A percentile compares a stretch with the other conserved stretches of the same genome.
phyloP scores from a whole-genome alignment of 2,888 invertebrate genomes.

The Zelleria hepariella region DNA sequence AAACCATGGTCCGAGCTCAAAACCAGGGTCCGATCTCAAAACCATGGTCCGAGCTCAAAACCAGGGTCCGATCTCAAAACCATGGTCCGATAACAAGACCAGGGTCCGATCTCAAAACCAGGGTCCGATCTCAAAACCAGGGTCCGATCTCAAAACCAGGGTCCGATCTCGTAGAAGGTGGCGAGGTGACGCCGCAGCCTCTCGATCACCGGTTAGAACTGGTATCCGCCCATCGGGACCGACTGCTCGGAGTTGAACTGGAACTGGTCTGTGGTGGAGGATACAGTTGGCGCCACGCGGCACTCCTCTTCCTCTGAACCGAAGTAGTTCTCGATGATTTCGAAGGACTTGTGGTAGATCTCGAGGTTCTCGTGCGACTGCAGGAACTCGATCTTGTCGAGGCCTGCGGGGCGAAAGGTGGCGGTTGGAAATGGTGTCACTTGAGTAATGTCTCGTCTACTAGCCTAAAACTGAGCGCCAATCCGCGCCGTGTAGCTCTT shows the following conservation, averaged over 20 bases:
- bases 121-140: background rate
- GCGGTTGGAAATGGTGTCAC: background rate
- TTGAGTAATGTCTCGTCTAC: too few relatives aligned
- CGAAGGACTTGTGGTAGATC: constrained; percentile 96
- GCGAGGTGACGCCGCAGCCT: background rate
- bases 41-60: background rate
- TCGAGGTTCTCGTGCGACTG: constrained; percentile 98
- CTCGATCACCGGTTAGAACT: constrained; percentile 68
- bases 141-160: background rate
- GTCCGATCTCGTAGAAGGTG: background rate
- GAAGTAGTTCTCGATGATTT: constrained; percentile 97
- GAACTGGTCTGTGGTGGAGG: constrained; percentile 79
- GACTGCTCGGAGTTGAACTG: constrained; percentile 79
- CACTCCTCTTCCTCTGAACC: constrained; percentile 92
- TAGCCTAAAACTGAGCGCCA: too few relatives aligned
- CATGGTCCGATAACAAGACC: background rate
- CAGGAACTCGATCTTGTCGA: constrained; percentile 98
- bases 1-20: background rate
- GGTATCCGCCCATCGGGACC: constrained; percentile 82
- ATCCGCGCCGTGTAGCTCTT: too few relatives aligned
- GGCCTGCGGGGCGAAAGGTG: constrained; percentile 68
- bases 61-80: background rate
- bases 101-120: background rate
- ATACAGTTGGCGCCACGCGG: constrained; percentile 83
- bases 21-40: background rate